Evolutionary conservation across 2,888 invertebrate genomes (phyloP).

Genomic region (Cantharis lateralis): DNA sequence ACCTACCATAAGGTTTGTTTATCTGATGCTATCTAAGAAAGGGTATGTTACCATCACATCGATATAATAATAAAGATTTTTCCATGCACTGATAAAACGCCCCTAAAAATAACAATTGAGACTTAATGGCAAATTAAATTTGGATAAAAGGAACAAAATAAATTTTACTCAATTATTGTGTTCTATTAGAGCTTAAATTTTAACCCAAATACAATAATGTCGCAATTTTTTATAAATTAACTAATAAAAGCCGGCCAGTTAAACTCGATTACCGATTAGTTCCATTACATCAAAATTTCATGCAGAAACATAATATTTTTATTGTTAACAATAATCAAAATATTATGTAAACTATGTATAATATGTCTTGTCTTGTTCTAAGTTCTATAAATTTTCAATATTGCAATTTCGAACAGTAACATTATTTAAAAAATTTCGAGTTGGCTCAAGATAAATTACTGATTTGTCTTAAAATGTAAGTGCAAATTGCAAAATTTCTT

Average conservation of each 20-base stretch:
- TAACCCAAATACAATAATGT: neutral
- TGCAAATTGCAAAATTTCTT: neutral
- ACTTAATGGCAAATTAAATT: neutral
- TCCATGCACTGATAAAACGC: neutral
- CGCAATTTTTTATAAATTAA: neutral
- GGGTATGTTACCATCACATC: too few relatives aligned
- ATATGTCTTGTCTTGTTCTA: constrained; percentile 9
- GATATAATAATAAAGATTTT: neutral
- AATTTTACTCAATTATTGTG: neutral
- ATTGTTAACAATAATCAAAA: constrained; percentile 14
- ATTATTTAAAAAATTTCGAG: neutral
- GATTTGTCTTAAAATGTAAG: neutral
- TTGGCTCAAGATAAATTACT: neutral
- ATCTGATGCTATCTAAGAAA: too few relatives aligned
- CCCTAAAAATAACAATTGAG: neutral
- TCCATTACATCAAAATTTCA: constrained; percentile 18
- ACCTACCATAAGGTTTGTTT: too few relatives aligned
- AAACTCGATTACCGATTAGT: constrained; percentile 11
- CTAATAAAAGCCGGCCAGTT: neutral
- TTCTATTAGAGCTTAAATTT: neutral
- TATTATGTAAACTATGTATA: constrained; percentile 15
- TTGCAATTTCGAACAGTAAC: constrained; percentile 2
- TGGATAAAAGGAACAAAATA: neutral
- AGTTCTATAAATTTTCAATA: constrained; percentile 22
- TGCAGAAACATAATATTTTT: constrained; percentile 15